phyloP scores from a whole-genome alignment of 2,888 invertebrate genomes.

The Drosophila mimetica region DNA sequence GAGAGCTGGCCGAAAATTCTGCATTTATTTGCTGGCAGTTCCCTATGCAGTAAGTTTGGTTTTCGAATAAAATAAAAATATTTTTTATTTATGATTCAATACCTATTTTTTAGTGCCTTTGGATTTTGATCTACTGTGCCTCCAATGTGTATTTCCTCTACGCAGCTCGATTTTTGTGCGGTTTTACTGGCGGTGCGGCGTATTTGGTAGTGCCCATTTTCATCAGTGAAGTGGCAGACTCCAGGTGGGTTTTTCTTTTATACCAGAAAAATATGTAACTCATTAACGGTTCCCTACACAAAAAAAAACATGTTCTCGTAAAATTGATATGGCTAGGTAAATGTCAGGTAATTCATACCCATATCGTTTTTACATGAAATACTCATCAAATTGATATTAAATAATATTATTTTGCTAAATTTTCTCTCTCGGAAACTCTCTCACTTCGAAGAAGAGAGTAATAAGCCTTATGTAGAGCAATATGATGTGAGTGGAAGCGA shows the following conservation, averaged over 20 bases:
- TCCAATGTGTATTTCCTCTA: conserved; percentile 75
- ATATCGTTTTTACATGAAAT: no score
- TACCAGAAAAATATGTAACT: not conserved
- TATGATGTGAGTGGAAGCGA: no score
- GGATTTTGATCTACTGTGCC: conserved; percentile 79
- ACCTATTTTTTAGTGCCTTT: conserved; percentile 53
- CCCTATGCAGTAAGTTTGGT: conserved; percentile 76
- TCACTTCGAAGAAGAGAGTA: no score
- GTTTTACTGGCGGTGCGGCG: conserved; percentile 81
- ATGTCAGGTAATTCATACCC: no score
- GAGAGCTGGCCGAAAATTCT: conserved; percentile 75
- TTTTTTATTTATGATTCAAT: no score
- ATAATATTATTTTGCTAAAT: no score
- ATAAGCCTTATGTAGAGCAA: no score
- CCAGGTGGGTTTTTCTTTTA: conserved; percentile 62
- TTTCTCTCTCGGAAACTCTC: no score
- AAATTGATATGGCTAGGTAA: no score
- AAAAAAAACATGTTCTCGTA: no score
- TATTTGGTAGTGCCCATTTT: conserved; percentile 80
- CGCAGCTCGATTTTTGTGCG: conserved; percentile 77
- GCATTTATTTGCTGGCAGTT: conserved; percentile 70
- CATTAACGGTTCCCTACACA: not conserved
- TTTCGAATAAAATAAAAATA: no score
- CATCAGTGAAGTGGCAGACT: conserved; percentile 82
- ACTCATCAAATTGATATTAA: no score